Evolutionary conservation across 2,888 invertebrate genomes (phyloP).

Genomic region (Cancer borealis): DNA sequence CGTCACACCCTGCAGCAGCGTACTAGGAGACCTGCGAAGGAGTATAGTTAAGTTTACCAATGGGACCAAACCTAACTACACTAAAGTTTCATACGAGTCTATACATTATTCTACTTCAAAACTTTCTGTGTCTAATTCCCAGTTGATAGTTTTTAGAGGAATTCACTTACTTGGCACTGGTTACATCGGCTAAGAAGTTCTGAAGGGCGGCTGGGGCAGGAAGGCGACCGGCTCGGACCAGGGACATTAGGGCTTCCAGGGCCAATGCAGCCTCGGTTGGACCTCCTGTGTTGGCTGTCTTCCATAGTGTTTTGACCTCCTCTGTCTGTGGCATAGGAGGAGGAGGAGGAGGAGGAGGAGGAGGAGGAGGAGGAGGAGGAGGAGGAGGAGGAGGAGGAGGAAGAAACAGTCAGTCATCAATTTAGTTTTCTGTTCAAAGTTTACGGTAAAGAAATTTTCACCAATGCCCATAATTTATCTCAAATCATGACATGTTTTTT

Average conservation of each 20-base stretch:
- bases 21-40: constrained; percentile 65
- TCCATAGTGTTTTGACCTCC: constrained; percentile 69
- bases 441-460: background rate
- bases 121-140: background rate
- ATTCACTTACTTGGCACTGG: constrained; percentile 69
- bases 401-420: background rate
- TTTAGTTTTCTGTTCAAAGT: background rate
- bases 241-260: constrained; percentile 61
- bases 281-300: constrained; percentile 70
- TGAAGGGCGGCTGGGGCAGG: constrained; percentile 70
- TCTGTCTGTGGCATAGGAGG: constrained; percentile 57
- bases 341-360: background rate
- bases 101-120: background rate
- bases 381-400: background rate
- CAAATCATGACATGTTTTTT: background rate
- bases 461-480: background rate
- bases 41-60: background rate
- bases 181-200: constrained; percentile 72
- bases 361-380: background rate
- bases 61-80: background rate
- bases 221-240: constrained; percentile 55
- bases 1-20: constrained; percentile 67
- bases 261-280: constrained; percentile 69
- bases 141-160: background rate
- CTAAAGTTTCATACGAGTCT: background rate